Evolutionary conservation across 92 coral and sea anemone species (phyloP), one percentile per base, ranked within the genome.

Genomic region (Actinernus sp.): DNA sequence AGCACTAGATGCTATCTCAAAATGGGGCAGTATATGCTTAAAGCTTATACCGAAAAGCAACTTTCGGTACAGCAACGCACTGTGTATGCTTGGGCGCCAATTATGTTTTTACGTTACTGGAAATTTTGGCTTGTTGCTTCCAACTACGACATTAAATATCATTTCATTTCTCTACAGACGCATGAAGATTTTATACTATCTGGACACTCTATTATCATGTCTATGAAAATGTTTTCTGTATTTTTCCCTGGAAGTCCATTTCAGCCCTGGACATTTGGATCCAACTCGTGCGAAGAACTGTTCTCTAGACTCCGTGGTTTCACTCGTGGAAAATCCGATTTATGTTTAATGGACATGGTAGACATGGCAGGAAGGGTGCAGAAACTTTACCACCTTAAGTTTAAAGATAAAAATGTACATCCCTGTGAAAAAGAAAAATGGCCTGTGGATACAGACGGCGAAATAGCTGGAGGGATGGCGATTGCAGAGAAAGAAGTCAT

Each of bases 181-280:
- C 61, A 9, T 29, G 62, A 61, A 4, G 69, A 60, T 31, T 18
- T 31, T 17, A 24, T 73, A 17, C 43, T 59, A 36, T 36, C 81
- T 2, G 71, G 81, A 5, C 71, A 61, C 23, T 49, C 67, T 11
- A 2, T 73, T 18, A 49, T 73, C 2, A 9, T 73, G 45, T 28
- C 71, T 3, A 50, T 73, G 71, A 73, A 61, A 41, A 23, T 61
- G n/a, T 71, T 26, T 58, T 17, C 43, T 7, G 43, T 5, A 3
- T 58, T 57, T 22, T 73, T 25, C 58, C 79, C 79, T 28, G 45
- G 51, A 12, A 47, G 17, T 16, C 79, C 79, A 37, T 59, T 26
- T 61, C 51, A 59, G 26, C 79, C 69, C 19, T 72, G 69, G 69
- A 45, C 47, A 12, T 72, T 72, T 48, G 61, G 79, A 19, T 72